These are phyloP conservation scores for Epistrophe grossulariae DNA, from an alignment of 2,888 invertebrate genomes.

Conservation along the genomic window DNA sequence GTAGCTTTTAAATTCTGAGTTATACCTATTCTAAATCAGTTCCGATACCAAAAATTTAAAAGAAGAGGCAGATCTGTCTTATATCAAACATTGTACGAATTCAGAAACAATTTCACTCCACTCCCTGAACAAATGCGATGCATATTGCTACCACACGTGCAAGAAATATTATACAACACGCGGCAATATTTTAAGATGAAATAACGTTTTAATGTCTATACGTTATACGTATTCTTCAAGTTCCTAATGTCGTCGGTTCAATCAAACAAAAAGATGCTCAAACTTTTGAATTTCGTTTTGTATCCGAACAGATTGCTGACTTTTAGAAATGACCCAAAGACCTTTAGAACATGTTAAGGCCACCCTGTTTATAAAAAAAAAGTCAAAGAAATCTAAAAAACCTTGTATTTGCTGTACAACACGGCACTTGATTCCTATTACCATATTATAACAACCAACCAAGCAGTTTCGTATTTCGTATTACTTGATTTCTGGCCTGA, in stretches of 20 bases:
- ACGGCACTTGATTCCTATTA: slow-evolving; percentile 46
- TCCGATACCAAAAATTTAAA: too few relatives aligned
- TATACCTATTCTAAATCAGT: too few relatives aligned
- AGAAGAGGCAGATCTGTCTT: too few relatives aligned
- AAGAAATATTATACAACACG: too few relatives aligned
- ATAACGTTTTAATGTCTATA: too few relatives aligned
- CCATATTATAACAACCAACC: slow-evolving; percentile 48
- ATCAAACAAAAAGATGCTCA: neutral
- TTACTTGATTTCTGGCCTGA: slow-evolving; percentile 28
- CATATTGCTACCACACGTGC: too few relatives aligned
- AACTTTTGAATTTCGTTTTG: neutral
- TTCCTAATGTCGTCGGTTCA: neutral
- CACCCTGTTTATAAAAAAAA: slow-evolving; percentile 26
- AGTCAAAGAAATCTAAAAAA: neutral
- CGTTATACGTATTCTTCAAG: too few relatives aligned
- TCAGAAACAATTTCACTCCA: too few relatives aligned
- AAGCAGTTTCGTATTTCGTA: slow-evolving; percentile 11
- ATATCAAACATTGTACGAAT: too few relatives aligned
- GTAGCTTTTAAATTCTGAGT: too few relatives aligned
- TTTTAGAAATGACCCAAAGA: neutral
- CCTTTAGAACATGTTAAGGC: neutral
- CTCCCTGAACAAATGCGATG: too few relatives aligned
- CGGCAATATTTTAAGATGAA: too few relatives aligned
- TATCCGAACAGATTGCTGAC: neutral
- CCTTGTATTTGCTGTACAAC: slow-evolving; percentile 40